Percentiles rank a stretch among this genome's conserved stretches.
Evolutionary conservation across 2,797 vertebrate species (phyloP).

Genomic region (Microcaecilia unicolor): DNA sequence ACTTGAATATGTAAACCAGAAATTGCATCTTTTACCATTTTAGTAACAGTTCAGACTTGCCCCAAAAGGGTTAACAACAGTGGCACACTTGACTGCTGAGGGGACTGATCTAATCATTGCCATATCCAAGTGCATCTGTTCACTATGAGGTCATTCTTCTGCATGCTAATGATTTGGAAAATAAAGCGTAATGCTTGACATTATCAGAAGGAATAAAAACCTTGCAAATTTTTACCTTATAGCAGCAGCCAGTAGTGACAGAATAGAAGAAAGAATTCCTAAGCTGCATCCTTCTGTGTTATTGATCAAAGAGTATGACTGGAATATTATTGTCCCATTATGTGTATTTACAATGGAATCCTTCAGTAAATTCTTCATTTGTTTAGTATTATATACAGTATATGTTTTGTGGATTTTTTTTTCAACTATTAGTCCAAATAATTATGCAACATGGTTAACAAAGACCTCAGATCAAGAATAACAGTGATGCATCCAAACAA

Average conservation of each 20-base stretch:
- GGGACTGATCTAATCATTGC: conserved; percentile 67
- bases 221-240: conserved; percentile 42
- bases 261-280: conserved; percentile 4
- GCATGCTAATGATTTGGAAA: conserved; percentile 68
- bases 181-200: conserved; percentile 50
- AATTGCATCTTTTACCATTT: neutral
- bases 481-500: no score
- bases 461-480: no score
- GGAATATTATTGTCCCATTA: conserved; percentile 21
- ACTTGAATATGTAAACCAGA: neutral
- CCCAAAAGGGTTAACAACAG: conserved; percentile 54
- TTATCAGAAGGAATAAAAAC: conserved; percentile 40
- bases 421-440: no score
- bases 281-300: conserved; percentile 4
- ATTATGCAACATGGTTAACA: no score
- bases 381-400: no score
- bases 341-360: conserved; percentile 35
- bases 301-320: conserved; percentile 13
- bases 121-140: conserved; percentile 73
- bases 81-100: conserved; percentile 53
- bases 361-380: conserved; percentile 28
- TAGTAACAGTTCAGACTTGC: no score
- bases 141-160: conserved; percentile 69
- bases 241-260: conserved; percentile 12
- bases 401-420: no score